Evolutionary conservation across 1,140 invertebrate genomes (phyloP), one percentile per base, ranked within the genome.

Genomic region (Octopus bimaculoides): DNA sequence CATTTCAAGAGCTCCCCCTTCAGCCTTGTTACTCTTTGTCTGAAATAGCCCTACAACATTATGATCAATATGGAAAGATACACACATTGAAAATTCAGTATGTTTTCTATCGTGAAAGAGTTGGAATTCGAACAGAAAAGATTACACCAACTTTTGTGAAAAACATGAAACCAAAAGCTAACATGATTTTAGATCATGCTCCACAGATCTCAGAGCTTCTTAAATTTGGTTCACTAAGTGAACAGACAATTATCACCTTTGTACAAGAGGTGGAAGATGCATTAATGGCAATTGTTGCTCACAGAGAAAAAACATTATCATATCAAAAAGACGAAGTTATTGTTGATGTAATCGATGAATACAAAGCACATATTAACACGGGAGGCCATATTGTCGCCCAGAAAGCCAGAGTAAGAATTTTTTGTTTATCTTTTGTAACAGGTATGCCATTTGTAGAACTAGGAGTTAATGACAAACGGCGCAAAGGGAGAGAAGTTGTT

Each of bases 271-370:
- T 99, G 73, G 97, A 99, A 89, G 96, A 99, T 91, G 93, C 89
- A 94, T 84, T 89, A 55, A 88, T 89, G 86, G 85, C 85, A 75
- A 81, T 88, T 77, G 85, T 86, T 78, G 84, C 84, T 56, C 83
- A 84, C 61, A 81, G 88, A 81, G 89, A 88, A 69, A 91, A 90
- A 79, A 89, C 97, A 0, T 91, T 99, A 10, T 95, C 93, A 79
- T 99, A 99, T 90, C 98, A 98, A 88, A 97, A 98, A 92, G 98
- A 99, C 89, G 98, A 99, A 91, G 94, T 99, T 6, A 98, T 99
- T 89, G 94, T 98, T 61, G 97, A 96, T 12, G 95, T 96, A 12
- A 96, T 98, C 54, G 98, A 99, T 91, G 98, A 99, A 90, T 93
- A 98, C 73, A 95, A 95, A 87, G 96, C 97, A 14, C 96, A 98